Percentiles rank a stretch among this genome's conserved stretches.
These are phyloP conservation scores for Lophochroa leadbeateri DNA, from an alignment of 2,113 vertebrate species.

Conservation along the genomic window DNA sequence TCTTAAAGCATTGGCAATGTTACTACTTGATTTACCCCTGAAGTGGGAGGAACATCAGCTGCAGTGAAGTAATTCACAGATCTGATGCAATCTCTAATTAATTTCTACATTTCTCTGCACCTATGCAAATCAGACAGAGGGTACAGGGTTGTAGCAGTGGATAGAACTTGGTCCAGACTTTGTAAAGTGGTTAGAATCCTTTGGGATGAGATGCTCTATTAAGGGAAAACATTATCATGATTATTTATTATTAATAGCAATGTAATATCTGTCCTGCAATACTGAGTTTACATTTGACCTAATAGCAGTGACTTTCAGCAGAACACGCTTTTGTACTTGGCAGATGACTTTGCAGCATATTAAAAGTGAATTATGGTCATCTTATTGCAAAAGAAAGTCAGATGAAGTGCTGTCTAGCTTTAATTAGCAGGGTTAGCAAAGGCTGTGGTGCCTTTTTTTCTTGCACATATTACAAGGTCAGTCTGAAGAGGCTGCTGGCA, in stretches of 20 bases:
- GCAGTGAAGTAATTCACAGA: neutral
- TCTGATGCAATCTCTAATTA: neutral
- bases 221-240: slow-evolving; percentile 2
- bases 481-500: neutral
- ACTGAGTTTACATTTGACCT: slow-evolving; percentile 26
- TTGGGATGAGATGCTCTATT: neutral
- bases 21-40: neutral
- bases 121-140: neutral
- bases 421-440: neutral
- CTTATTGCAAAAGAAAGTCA: neutral
- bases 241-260: slow-evolving; percentile 53
- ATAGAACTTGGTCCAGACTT: neutral
- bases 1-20: neutral
- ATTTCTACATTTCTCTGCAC: neutral
- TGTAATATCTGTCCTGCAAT: slow-evolving; percentile 14
- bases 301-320: slow-evolving; percentile 17
- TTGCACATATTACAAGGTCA: neutral
- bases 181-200: neutral
- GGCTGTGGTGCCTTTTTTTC: neutral
- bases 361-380: slow-evolving; percentile 43
- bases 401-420: neutral
- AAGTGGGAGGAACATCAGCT: neutral
- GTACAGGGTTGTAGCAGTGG: neutral
- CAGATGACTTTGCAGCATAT: slow-evolving; percentile 38
- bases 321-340: neutral